Conservation (phyloP, 64 coral and sea anemone genomes). For the Montipora sp. region DNA sequence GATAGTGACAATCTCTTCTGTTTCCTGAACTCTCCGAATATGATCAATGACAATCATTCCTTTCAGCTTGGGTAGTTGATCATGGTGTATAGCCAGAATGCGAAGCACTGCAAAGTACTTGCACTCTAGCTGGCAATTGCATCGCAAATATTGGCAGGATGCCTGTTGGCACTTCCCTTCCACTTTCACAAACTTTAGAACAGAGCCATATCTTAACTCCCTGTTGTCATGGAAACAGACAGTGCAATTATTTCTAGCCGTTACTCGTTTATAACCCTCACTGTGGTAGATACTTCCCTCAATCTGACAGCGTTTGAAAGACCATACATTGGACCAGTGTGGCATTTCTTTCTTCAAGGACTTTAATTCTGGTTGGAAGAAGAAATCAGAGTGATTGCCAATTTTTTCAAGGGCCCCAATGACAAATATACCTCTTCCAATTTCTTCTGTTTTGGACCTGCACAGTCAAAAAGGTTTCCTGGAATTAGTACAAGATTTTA, state of each 20-base stretch:
- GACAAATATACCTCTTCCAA: conserved; percentile 16
- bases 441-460: conserved; percentile 39
- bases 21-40: conserved; percentile 18
- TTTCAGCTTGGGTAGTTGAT: conserved; percentile 22
- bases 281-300: conserved; percentile 47
- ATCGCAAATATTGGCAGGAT: conserved; percentile 17
- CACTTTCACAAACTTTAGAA: conserved; percentile 30
- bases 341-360: conserved; percentile 12
- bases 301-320: conserved; percentile 48
- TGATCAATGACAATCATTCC: conserved; percentile 46
- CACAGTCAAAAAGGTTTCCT: conserved; percentile 10
- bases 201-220: conserved; percentile 1
- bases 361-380: conserved; percentile 16
- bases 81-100: conserved; percentile 13
- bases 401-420: conserved; percentile 43
- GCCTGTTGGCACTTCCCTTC: conserved; percentile 12
- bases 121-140: conserved; percentile 38
- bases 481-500: background rate
- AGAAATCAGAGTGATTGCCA: background rate
- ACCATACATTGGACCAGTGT: conserved; percentile 45
- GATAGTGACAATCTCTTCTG: conserved; percentile 48
- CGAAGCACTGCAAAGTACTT: conserved; percentile 42
- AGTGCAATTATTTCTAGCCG: conserved; percentile 4
- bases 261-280: conserved; percentile 26
- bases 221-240: background rate